Evolutionary conservation across 2,797 vertebrate genomes (phyloP), one percentile per base, ranked within the genome.

Genomic region (Euthynnus affinis): DNA sequence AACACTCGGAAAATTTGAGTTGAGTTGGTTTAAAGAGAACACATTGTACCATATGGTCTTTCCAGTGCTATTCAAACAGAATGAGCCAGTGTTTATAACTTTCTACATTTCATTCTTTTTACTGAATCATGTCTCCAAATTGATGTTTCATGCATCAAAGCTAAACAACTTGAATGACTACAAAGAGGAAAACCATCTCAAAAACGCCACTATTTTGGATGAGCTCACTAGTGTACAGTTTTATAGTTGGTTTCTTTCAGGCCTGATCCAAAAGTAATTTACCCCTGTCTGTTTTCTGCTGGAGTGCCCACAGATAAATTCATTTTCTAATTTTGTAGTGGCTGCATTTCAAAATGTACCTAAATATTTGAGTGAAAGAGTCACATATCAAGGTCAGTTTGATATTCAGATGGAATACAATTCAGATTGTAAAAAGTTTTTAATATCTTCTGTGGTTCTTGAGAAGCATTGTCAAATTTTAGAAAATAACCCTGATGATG

Each of bases 1-100:
- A 57, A 62, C 69, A 34, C 25, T 49, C 32, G 34, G 67, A 81
- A 29, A 46, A 23, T 55, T 22, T 25, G 51, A 73, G 37, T 67
- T 69, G 13, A 58, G 3, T 20, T 55, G 58, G 37, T 69, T 80
- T 68, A 29, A 70, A 66, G 20, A 60, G 82, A 73, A 66, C 42
- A 77, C 25, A 23, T 56, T 53, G 64, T 51, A 49, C 68, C 22
- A 6, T 3, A 0, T 27, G 37, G 68, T 66, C 15, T 55, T 9
- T 37, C 12, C 18, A 9, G 5, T 58, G 37, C 58, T 51, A 29
- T 60, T 67, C 27, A 51, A 22, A 55, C 22, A 46, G 42, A 77
- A 22, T 66, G 51, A 34, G 37, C 37, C 51, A 51, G 27, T 2
- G 2, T 64, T 58, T 62, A 53, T 67, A 34, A 44, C 25, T 56